Conservation (phyloP, 2,797 vertebrate genomes). For the Sorex maritimensis region DNA sequence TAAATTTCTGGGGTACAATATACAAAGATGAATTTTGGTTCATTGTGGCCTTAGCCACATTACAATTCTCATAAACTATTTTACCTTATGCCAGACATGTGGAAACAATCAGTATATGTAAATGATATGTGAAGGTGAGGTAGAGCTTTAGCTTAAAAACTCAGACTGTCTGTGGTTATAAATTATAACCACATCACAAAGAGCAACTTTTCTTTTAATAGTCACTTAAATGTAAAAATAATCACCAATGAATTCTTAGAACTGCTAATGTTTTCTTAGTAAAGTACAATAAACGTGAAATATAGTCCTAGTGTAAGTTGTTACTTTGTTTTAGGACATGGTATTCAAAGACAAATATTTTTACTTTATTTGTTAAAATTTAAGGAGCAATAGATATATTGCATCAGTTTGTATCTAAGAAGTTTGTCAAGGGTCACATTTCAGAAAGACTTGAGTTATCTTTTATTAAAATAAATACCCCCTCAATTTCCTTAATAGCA, state of each 20-base stretch:
- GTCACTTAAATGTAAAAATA: constrained; percentile 81
- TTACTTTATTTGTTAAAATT: constrained; percentile 47
- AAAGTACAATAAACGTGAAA: constrained; percentile 73
- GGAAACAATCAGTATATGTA: constrained; percentile 91
- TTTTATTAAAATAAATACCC: constrained; percentile 48
- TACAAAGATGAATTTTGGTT: constrained; percentile 89
- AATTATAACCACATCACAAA: constrained; percentile 86
- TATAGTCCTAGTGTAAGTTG: constrained; percentile 71
- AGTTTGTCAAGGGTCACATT: constrained; percentile 52
- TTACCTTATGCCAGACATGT: constrained; percentile 91
- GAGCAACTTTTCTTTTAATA: constrained; percentile 76
- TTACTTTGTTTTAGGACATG: constrained; percentile 23
- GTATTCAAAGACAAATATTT: constrained; percentile 68
- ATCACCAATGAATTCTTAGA: constrained; percentile 62
- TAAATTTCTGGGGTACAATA: constrained; percentile 79
- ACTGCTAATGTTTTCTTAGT: constrained; percentile 80
- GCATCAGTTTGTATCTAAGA: neutral
- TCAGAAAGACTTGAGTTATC: constrained; percentile 25
- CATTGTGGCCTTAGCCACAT: constrained; percentile 86
- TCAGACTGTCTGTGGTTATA: constrained; percentile 85
- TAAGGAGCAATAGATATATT: constrained; percentile 39
- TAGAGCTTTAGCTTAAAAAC: constrained; percentile 85
- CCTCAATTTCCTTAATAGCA: constrained; percentile 14
- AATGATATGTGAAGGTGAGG: constrained; percentile 90
- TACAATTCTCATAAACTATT: constrained; percentile 89